Percentiles rank a stretch among this genome's conserved stretches.
Evolutionary conservation across 1,140 invertebrate genomes (phyloP).

Genomic region (Ditylenchus dipsaci): DNA sequence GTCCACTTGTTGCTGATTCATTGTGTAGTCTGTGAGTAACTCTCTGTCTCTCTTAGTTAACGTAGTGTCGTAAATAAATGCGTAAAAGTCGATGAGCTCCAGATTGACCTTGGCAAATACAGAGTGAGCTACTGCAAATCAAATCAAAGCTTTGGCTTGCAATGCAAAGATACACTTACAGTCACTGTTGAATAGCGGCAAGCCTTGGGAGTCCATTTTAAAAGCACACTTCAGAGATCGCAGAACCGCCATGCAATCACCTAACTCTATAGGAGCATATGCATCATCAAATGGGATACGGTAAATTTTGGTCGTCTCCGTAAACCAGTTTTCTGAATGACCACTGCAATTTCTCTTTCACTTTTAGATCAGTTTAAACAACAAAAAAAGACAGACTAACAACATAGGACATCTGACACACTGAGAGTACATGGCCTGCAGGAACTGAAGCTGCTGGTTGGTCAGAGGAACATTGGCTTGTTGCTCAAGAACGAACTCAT

Average conservation of each 20-base stretch:
- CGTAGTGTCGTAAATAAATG: neutral
- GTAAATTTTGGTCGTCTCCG: neutral
- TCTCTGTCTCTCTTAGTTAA: neutral
- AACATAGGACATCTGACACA: no score
- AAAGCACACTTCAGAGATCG: neutral
- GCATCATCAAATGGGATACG: neutral
- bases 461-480: no score
- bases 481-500: no score
- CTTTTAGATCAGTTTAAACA: no score
- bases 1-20: neutral
- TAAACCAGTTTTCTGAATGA: no score
- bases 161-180: neutral
- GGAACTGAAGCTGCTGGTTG: no score
- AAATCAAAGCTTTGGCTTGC: neutral
- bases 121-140: neutral
- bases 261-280: neutral
- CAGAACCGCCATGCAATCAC: neutral
- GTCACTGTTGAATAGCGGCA: neutral
- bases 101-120: constrained; percentile 1
- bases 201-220: neutral
- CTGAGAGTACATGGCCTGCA: no score
- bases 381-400: no score
- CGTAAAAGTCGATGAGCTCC: neutral
- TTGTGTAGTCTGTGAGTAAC: neutral
- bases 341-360: no score